These are phyloP conservation scores for Phocides pigmalion DNA, from an alignment of 1,140 invertebrate species.

Conservation along the genomic window DNA sequence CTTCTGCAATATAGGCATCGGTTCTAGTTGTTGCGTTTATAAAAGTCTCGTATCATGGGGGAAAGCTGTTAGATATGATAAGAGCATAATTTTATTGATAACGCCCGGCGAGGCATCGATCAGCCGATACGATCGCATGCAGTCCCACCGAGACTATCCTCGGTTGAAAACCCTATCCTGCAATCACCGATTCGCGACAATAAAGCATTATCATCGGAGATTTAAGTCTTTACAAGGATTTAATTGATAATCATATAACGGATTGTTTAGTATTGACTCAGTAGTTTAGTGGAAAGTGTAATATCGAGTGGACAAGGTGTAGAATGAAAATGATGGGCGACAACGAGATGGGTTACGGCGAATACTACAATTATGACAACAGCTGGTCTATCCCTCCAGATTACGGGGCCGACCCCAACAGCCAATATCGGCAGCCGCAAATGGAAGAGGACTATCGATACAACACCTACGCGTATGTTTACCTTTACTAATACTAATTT, in stretches of 20 bases:
- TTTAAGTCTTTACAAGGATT: conserved; percentile 40
- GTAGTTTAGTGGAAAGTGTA: conserved; percentile 31
- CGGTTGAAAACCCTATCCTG: conserved; percentile 7
- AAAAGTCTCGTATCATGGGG: conserved; percentile 77
- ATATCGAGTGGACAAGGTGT: conserved; percentile 41
- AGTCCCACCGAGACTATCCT: conserved; percentile 44
- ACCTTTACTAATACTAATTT: background rate
- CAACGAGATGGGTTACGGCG: conserved; percentile 75
- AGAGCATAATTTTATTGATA: conserved; percentile 81
- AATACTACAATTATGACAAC: conserved; percentile 87
- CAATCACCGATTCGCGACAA: conserved; percentile 7
- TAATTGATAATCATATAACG: conserved; percentile 31
- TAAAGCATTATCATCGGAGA: conserved; percentile 40
- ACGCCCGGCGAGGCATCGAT: conserved; percentile 72
- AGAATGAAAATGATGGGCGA: conserved; percentile 83
- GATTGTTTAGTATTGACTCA: conserved; percentile 33
- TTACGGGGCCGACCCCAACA: conserved; percentile 79
- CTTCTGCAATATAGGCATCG: conserved; percentile 58
- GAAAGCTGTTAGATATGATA: conserved; percentile 83
- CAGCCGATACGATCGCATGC: conserved; percentile 67
- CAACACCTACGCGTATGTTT: conserved; percentile 74
- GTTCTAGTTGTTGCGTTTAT: conserved; percentile 57
- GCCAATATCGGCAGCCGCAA: conserved; percentile 76
- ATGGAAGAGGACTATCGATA: conserved; percentile 84
- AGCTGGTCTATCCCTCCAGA: conserved; percentile 88